Base-by-base conservation (phyloP, 2,113 vertebrate genomes). In the Passer montanus region DNA sequence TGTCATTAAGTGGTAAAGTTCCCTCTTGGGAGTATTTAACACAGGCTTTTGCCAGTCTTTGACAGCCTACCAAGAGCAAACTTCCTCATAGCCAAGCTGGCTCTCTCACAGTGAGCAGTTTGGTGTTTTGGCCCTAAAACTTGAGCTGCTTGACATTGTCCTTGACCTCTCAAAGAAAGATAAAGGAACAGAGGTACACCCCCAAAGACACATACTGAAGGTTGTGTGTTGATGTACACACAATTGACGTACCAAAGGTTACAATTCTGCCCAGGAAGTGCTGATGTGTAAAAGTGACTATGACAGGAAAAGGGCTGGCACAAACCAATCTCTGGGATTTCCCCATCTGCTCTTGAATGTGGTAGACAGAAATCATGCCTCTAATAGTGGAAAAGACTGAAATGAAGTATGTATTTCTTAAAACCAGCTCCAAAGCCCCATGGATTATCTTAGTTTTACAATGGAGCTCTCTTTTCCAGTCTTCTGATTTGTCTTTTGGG, bases 1-100 rank as follows among this genome's bases (percentile, higher is more conserved):
- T 58, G 16, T 10, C 33, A 35, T 53, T 33, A 84, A 41, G 10
- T 31, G 44, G 33, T 41, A 41, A 87, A 87, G 62, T 30, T 67
- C 16, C 11, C 26, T 73, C 47, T 37, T 47, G 16, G 44, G 76
- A 78, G 66, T 13, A 77, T 6, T 52, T 37, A n/a, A 47, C 10
- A 15, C 23, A 15, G 4, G 31, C 15, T 43, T 86, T 91, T 11
- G 1, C 44, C 74, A 66, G 44, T 14, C 66, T 77, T 47, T 55
- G 43, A 27, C 43, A 37, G 21, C 26, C 41, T 44, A 22, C 14
- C 35, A 77, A 46, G 47, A 21, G 21, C 17, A 30, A 74, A 4
- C 9, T 19, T 60, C 28, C 52, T 63, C 0, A 0, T 2, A 52
- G 46, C 55, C 23, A 11, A 50, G 27, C 47, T 68, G 14, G 7